Evolutionary conservation across 2,113 vertebrate genomes (phyloP), one percentile per base, ranked within the genome.

Genomic region (Rhinoderma darwinii): DNA sequence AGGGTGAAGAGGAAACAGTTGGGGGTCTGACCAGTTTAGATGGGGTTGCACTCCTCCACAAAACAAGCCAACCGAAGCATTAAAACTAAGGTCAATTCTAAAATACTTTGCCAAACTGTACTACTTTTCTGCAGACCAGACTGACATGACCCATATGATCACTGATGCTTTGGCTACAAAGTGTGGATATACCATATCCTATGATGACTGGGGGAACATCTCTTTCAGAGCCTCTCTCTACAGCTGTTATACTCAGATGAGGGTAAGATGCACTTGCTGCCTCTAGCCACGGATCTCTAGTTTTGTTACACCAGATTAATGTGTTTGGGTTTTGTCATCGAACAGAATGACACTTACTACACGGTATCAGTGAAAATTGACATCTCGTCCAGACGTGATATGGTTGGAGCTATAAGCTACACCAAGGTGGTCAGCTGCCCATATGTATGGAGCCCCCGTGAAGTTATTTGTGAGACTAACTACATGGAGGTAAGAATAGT

Each of bases 401-500:
- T 89, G 89, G 84, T 15, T 17, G 84, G 88, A 39, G 43, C 84
- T 27, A 8, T 63, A 78, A 88, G 17, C 78, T 44, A 89, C 7
- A 35, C 89, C 76, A 89, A 88, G 86, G 89, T 17, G 12, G 59
- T 89, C 44, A 89, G 86, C 30, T 93, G 93, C 22, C 61, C 0
- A 4, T 90, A 88, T 0, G 84, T 0, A 0, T 87, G 88, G 91
- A 83, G 59, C 59, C 77, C 56, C 0, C 90, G 93, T 25, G 90
- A 93, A 61, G 37, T 93, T 6, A 0, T 86, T 4, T 92, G 91
- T 88, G 92, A 91, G 88, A 89, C 25, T 14, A 91, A 91, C 66
- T 93, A 90, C 72, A 91, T 93, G 92, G 90, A 93, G 88, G 92
- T 93, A 88, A 90, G 41, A 1, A 8, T 9, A 25, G 8, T 9